phyloP scores from a whole-genome alignment of 1,140 invertebrate genomes.

The Delia radicum region DNA sequence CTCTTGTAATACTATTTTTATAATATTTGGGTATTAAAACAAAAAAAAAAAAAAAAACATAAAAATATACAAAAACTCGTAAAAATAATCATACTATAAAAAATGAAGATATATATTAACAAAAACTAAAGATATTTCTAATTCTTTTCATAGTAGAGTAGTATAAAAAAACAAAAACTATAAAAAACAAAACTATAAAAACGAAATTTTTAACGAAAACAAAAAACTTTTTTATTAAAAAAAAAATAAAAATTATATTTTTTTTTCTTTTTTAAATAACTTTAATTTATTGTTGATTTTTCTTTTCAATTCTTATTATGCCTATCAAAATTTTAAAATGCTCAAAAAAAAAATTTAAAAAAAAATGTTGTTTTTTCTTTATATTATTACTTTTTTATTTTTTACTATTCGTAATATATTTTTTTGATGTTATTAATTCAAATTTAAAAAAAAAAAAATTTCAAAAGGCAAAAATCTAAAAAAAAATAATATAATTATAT shows the following conservation, averaged over 20 bases:
- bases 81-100: too few species aligned
- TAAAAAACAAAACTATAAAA: neutral
- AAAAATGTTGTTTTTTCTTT: constrained; percentile 15
- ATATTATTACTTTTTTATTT: neutral
- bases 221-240: neutral
- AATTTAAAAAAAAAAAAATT: constrained; percentile 46
- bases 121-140: neutral
- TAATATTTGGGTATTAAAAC: neutral
- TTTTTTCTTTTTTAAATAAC: neutral
- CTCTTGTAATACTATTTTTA: neutral
- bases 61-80: too few species aligned
- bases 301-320: neutral
- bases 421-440: constrained; percentile 22
- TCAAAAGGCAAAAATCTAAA: constrained; percentile 52
- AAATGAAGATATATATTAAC: too few species aligned
- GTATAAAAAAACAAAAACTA: neutral
- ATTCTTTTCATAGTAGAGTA: neutral
- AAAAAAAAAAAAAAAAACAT: too few species aligned
- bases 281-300: constrained; percentile 1
- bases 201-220: neutral
- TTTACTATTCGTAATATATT: constrained; percentile 8
- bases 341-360: constrained; percentile 11
- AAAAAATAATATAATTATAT: constrained; percentile 38
- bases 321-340: constrained; percentile 7
- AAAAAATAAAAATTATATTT: neutral